Evolutionary conservation across 2,113 vertebrate species (phyloP).

Genomic region (Cacatua alba): DNA sequence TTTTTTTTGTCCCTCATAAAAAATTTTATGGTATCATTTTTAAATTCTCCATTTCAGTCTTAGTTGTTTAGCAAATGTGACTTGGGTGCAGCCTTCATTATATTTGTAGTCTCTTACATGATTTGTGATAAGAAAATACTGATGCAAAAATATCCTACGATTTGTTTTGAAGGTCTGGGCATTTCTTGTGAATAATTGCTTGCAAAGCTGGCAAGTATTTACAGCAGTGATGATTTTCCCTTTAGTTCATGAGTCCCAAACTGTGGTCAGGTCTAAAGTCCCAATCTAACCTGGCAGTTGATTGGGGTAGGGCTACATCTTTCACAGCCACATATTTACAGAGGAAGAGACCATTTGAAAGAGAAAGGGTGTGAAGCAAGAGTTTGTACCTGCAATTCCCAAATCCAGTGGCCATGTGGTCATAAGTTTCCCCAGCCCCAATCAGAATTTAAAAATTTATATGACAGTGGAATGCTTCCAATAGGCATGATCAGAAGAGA

Average conservation of each 20-base stretch:
- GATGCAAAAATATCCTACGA: not conserved
- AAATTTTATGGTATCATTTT: not conserved
- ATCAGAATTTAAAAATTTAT: constrained; percentile 9
- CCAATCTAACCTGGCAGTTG: not conserved
- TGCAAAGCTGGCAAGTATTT: not conserved
- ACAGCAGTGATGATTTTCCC: not conserved
- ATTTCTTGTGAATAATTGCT: not conserved
- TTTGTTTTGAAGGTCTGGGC: not conserved
- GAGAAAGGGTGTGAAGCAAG: not conserved
- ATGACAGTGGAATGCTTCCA: not conserved
- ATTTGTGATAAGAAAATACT: not conserved
- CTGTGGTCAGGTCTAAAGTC: not conserved
- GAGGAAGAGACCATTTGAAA: not conserved
- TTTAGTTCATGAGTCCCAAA: not conserved
- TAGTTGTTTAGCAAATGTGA: not conserved
- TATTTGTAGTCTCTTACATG: not conserved
- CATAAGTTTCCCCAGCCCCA: not conserved
- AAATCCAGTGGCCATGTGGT: not conserved
- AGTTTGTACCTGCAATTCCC: not conserved
- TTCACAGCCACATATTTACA: not conserved
- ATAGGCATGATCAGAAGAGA: not conserved
- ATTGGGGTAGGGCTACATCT: not conserved
- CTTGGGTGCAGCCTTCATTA: not conserved
- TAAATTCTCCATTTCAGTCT: not conserved
- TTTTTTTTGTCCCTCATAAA: not conserved